Evolutionary conservation across 2,888 invertebrate species (phyloP).

Genomic region (Oxytorus armatus): DNA sequence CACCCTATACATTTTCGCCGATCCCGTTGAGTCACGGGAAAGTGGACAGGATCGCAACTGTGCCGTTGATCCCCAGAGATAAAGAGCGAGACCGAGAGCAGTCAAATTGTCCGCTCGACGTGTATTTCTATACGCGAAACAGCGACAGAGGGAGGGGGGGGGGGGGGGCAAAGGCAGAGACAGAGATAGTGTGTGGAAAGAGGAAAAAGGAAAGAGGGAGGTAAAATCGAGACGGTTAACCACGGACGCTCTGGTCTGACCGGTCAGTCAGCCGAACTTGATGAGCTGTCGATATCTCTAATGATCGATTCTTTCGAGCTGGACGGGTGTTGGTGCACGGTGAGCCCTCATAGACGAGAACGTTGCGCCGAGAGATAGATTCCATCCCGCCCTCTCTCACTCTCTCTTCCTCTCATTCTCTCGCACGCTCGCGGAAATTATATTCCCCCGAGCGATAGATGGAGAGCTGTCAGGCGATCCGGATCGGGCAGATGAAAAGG

Average conservation of each 20-base stretch:
- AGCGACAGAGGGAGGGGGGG: background rate
- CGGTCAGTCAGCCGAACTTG: conserved; percentile 51
- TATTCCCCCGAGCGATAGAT: conserved; percentile 40
- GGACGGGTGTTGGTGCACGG: conserved; percentile 10
- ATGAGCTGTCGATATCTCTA: conserved; percentile 67
- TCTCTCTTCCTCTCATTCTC: background rate
- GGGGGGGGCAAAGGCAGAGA: no score
- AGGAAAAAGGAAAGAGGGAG: conserved; percentile 17
- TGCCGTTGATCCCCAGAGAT: background rate
- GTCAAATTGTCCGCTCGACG: conserved; percentile 48
- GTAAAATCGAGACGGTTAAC: conserved; percentile 58
- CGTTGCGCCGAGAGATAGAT: conserved; percentile 2
- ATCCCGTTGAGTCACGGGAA: background rate
- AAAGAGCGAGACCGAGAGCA: background rate
- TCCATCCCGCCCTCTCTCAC: conserved; percentile 8
- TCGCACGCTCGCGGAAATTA: conserved; percentile 53
- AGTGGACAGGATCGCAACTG: background rate
- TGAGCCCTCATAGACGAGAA: conserved; percentile 14
- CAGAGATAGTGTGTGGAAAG: no score
- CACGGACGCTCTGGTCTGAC: conserved; percentile 42
- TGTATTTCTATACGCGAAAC: conserved; percentile 46
- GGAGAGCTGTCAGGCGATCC: conserved; percentile 38
- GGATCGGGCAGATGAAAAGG: conserved; percentile 37
- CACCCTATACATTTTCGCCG: background rate
- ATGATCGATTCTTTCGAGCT: conserved; percentile 64